These are phyloP conservation scores for Naso thynnoides DNA, from an alignment of 2,797 vertebrate species.

Conservation along the genomic window DNA sequence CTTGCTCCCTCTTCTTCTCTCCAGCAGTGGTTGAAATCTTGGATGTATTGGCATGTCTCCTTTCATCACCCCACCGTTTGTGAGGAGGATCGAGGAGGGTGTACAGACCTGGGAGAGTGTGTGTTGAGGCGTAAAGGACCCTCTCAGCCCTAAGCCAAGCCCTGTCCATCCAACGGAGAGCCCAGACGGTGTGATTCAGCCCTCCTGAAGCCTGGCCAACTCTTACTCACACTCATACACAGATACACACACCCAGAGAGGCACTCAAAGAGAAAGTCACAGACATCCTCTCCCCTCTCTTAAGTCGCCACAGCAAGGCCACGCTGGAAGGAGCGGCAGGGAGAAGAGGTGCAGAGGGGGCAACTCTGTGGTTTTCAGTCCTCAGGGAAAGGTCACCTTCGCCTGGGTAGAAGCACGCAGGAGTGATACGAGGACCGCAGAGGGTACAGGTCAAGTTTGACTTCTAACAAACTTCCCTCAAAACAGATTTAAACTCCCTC, in stretches of 20 bases:
- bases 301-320: constrained; percentile 60
- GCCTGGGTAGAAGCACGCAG: constrained; percentile 39
- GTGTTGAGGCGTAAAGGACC: constrained; percentile 84
- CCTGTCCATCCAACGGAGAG: constrained; percentile 79
- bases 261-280: constrained; percentile 69
- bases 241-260: constrained; percentile 51
- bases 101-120: constrained; percentile 66
- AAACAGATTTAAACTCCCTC: constrained; percentile 69
- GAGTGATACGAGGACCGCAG: constrained; percentile 41
- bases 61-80: constrained; percentile 72
- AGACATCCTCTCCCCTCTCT: constrained; percentile 61
- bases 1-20: constrained; percentile 42
- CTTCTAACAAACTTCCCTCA: constrained; percentile 74
- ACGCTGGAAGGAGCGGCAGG: constrained; percentile 21
- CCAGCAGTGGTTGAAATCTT: constrained; percentile 67
- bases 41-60: constrained; percentile 75
- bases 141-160: constrained; percentile 83
- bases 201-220: constrained; percentile 80
- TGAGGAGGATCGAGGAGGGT: constrained; percentile 74
- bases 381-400: constrained; percentile 78
- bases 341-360: constrained; percentile 47
- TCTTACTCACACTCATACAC: constrained; percentile 61
- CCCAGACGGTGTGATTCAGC: constrained; percentile 85
- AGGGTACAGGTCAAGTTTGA: constrained; percentile 62
- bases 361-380: constrained; percentile 61